A percentile compares a stretch with the other conserved stretches of the same genome.
Conservation (phyloP, 2,113 vertebrate genomes). For the Nycticebus coucang region DNA sequence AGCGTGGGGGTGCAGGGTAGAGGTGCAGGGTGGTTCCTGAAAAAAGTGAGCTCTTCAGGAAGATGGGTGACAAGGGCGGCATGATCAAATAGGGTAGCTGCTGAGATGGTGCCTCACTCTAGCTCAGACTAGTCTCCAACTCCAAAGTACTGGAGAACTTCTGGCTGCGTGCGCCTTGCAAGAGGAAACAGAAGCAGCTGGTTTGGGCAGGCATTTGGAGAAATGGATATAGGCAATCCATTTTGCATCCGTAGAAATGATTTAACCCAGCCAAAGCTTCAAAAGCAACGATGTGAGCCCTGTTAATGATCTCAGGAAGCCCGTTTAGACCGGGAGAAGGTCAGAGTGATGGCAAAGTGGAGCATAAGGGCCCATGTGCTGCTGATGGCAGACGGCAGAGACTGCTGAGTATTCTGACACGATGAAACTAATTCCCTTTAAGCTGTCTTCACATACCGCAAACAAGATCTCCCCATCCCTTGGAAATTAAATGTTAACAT, state of each 20-base stretch:
- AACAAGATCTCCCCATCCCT: slow-evolving; percentile 79
- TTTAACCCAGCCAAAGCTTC: slow-evolving; percentile 64
- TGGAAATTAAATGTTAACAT: slow-evolving; percentile 81
- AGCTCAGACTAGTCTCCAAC: no score
- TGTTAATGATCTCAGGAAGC: slow-evolving; percentile 61
- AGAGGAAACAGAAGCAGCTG: slow-evolving; percentile 39
- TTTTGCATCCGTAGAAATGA: slow-evolving; percentile 69
- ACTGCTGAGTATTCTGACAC: slow-evolving; percentile 80
- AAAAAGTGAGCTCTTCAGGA: not conserved
- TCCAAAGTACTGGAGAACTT: not conserved
- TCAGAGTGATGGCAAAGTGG: slow-evolving; percentile 59
- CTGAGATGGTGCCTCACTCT: not conserved
- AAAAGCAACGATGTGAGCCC: slow-evolving; percentile 25
- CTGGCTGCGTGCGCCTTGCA: not conserved
- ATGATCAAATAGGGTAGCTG: not conserved
- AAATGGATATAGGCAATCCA: slow-evolving; percentile 51
- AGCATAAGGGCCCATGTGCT: slow-evolving; percentile 55
- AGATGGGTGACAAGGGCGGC: not conserved
- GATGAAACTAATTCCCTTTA: slow-evolving; percentile 85
- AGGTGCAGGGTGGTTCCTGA: not conserved
- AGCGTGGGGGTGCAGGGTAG: no score
- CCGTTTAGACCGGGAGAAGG: slow-evolving; percentile 61
- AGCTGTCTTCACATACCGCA: slow-evolving; percentile 80
- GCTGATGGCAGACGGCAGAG: slow-evolving; percentile 76
- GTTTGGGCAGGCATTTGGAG: slow-evolving; percentile 29